These are phyloP conservation scores for Agrotis clavis DNA, from an alignment of 2,888 invertebrate genomes.

Conservation along the genomic window DNA sequence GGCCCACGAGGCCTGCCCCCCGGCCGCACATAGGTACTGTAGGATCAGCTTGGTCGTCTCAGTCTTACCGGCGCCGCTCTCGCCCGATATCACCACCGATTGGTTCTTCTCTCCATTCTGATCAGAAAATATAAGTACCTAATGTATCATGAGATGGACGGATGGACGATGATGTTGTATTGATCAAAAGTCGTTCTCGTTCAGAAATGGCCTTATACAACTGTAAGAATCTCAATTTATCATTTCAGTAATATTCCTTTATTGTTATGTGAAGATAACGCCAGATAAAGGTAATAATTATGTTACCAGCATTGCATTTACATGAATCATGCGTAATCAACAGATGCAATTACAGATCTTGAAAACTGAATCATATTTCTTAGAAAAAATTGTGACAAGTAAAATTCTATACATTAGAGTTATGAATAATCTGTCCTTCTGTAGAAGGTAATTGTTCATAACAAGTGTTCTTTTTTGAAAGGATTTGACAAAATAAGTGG, in stretches of 20 bases:
- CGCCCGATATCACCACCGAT: slow-evolving; percentile 97
- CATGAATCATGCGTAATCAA: slow-evolving; percentile 53
- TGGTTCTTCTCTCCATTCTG: slow-evolving; percentile 91
- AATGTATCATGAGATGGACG: background rate
- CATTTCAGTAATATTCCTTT: background rate
- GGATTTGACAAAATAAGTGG: background rate
- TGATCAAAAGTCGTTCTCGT: background rate
- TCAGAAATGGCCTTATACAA: background rate
- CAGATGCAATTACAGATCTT: slow-evolving; percentile 17
- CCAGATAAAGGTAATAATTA: background rate
- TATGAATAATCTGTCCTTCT: slow-evolving; percentile 20
- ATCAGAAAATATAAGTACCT: slow-evolving; percentile 22
- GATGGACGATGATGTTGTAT: rapidly evolving
- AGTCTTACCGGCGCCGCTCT: slow-evolving; percentile 98
- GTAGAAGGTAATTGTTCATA: background rate
- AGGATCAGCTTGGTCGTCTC: slow-evolving; percentile 98
- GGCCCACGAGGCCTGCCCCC: slow-evolving; percentile 95
- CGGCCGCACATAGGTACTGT: slow-evolving; percentile 97
- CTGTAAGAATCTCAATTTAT: background rate
- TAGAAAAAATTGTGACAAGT: slow-evolving; percentile 31
- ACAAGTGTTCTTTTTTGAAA: background rate
- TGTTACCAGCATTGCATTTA: background rate
- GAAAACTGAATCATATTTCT: slow-evolving; percentile 45
- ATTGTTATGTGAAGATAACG: background rate
- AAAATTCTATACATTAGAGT: background rate